A percentile compares a stretch with the other conserved stretches of the same genome.
These are phyloP conservation scores for Eupithecia dodoneata DNA, from an alignment of 2,888 invertebrate genomes.

Conservation along the genomic window DNA sequence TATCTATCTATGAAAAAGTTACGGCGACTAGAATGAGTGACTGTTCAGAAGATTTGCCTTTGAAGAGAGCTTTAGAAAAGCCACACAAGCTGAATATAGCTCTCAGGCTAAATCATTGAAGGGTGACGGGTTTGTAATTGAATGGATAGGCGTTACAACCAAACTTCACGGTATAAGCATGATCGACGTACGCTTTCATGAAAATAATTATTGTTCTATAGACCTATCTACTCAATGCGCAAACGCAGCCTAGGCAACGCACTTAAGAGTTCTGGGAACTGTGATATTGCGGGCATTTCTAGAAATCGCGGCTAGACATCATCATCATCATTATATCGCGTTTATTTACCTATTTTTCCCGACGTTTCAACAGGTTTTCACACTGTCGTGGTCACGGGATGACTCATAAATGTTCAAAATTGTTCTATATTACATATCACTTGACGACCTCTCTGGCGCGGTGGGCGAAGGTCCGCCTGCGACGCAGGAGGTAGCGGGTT, in stretches of 20 bases:
- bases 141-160: slow-evolving; percentile 54
- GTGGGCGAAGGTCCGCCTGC: too few species aligned
- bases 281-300: slow-evolving; percentile 3
- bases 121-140: slow-evolving; percentile 41
- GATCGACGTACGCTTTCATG: slow-evolving; percentile 54
- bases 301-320: background rate
- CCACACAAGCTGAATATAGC: background rate
- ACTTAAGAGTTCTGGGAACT: slow-evolving; percentile 16
- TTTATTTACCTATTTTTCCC: too few species aligned
- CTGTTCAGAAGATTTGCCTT: background rate
- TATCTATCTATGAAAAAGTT: background rate
- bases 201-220: slow-evolving; percentile 53
- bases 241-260: slow-evolving; percentile 25
- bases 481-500: too few species aligned
- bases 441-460: too few species aligned
- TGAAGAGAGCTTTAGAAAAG: slow-evolving; percentile 1
- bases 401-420: too few species aligned
- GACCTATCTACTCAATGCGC: background rate
- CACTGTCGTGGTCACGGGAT: too few species aligned
- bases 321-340: background rate
- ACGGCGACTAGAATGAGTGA: background rate
- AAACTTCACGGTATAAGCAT: slow-evolving; percentile 53
- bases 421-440: too few species aligned
- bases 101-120: slow-evolving; percentile 27
- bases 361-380: too few species aligned